Evolutionary conservation across 1,140 invertebrate genomes (phyloP).

Genomic region (Drosophila oshimai): DNA sequence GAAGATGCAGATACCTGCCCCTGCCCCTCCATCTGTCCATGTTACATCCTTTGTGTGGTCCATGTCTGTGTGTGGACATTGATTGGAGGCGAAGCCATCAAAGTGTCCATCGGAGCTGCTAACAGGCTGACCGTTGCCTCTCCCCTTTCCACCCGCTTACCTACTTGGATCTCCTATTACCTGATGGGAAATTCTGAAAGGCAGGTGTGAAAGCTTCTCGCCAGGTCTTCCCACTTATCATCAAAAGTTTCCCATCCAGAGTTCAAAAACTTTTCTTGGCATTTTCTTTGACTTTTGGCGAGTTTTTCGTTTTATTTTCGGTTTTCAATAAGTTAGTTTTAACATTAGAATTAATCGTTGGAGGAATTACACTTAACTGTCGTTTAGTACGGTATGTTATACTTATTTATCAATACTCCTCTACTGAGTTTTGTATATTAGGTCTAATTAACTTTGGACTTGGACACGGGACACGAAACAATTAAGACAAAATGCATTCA

Average conservation of each 20-base stretch:
- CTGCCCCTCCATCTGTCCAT: background rate
- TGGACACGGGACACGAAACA: slow-evolving; percentile 57
- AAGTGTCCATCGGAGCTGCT: slow-evolving; percentile 40
- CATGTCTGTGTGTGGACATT: slow-evolving; percentile 19
- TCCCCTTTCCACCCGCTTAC: background rate
- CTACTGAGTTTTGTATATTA: slow-evolving; percentile 10
- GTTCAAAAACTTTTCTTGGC: background rate
- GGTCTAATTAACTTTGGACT: slow-evolving; percentile 46
- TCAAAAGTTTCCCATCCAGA: slow-evolving; percentile 20
- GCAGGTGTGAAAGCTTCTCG: slow-evolving; percentile 38
- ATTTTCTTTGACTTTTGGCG: slow-evolving; percentile 52
- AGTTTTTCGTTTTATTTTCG: slow-evolving; percentile 37
- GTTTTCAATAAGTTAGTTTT: slow-evolving; percentile 70
- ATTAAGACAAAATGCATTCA: slow-evolving; percentile 52
- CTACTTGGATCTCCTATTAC: slow-evolving; percentile 5
- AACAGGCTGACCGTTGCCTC: slow-evolving; percentile 29
- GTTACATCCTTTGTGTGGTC: slow-evolving; percentile 18
- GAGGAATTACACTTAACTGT: slow-evolving; percentile 49
- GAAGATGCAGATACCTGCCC: slow-evolving; percentile 7
- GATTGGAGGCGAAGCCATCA: slow-evolving; percentile 39
- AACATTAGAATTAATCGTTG: slow-evolving; percentile 58
- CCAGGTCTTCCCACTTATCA: slow-evolving; percentile 39
- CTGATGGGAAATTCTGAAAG: background rate
- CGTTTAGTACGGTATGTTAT: slow-evolving; percentile 5
- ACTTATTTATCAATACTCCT: slow-evolving; percentile 10